Percentiles rank a stretch among this genome's conserved stretches.
Conservation (phyloP, 2,888 invertebrate genomes). For the Cetonia aurata region DNA sequence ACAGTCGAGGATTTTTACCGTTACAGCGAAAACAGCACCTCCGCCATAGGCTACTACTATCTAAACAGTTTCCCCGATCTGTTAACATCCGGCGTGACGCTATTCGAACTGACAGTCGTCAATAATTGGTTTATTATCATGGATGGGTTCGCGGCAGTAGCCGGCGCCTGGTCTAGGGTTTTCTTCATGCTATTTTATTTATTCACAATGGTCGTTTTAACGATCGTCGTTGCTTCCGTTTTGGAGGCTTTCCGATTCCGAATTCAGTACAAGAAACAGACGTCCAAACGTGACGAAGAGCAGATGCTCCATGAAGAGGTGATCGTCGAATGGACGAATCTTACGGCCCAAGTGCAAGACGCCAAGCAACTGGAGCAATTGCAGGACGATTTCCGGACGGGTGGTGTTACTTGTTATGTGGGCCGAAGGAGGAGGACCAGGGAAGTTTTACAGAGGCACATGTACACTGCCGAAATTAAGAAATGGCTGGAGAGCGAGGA, state of each 20-base stretch:
- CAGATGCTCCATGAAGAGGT: conserved; percentile 82
- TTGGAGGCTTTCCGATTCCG: conserved; percentile 89
- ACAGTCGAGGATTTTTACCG: conserved; percentile 87
- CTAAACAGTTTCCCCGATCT: conserved; percentile 87
- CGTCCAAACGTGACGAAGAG: conserved; percentile 83
- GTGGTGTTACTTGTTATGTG: conserved; percentile 75
- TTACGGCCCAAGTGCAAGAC: conserved; percentile 71
- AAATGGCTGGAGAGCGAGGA: conserved; percentile 81
- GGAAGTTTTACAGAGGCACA: conserved; percentile 80
- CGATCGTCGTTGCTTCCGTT: conserved; percentile 90
- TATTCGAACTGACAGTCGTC: conserved; percentile 91
- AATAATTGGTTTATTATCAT: conserved; percentile 95
- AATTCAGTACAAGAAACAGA: conserved; percentile 87
- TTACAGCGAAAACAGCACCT: conserved; percentile 76
- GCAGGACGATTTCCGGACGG: conserved; percentile 67
- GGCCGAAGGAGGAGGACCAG: conserved; percentile 82
- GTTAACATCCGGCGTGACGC: conserved; percentile 76
- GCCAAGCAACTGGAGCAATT: conserved; percentile 68
- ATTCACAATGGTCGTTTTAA: conserved; percentile 91
- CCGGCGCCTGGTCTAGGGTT: conserved; percentile 77
- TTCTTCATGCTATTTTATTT: conserved; percentile 92
- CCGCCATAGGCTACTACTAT: conserved; percentile 85
- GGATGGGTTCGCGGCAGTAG: conserved; percentile 84
- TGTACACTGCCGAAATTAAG: conserved; percentile 82
- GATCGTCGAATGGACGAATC: conserved; percentile 75